Evolutionary conservation across 2,888 invertebrate species (phyloP), one percentile per base, ranked within the genome.

Genomic region (Drosophila fulvimacula): DNA sequence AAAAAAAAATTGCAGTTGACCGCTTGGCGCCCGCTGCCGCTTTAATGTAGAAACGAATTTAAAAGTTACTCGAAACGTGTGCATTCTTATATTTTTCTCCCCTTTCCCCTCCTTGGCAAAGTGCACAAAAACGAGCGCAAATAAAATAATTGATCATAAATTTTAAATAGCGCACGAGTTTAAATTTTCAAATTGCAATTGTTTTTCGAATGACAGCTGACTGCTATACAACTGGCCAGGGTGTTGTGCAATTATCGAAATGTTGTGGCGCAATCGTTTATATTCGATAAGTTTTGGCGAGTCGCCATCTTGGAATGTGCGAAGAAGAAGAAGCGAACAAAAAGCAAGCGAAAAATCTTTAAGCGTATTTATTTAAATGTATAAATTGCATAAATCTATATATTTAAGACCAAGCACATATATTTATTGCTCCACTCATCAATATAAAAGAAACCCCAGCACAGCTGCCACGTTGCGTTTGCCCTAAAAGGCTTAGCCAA

Each of bases 271-370:
- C 60, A 73, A 73, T 76, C 74, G 56, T 46, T 69, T 60, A 62
- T 67, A 75, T 69, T 76, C 76, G 76, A 77, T 79, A 63, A 51
- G 51, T 57, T 32, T 68, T 75, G 59, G 76, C 41, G 46, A 64
- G 77, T 61, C 77, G 77, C 77, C 77, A 78, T 78, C 80, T 78
- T 76, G 76, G 62, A 76, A 75, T 75, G 74, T 75, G 77, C 62
- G 53, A 69, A 76, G 75, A 76, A 79, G 78, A 79, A 79, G 79
- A 81, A 80, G 77, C 82, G 81, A 86, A 87, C 82, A 87, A 87
- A 82, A 87, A 82, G 88, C 86, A 86, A 87, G 82, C 82, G 85
- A 82, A 87, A 82, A 82, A 73, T 87, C 73, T 68, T 87, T 71
- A 84, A 81, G 80, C 84, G 85, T 82, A 73, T 82, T 81, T 78